Evolutionary conservation across 2,888 invertebrate genomes (phyloP).

Genomic region (Tenodera sinensis): DNA sequence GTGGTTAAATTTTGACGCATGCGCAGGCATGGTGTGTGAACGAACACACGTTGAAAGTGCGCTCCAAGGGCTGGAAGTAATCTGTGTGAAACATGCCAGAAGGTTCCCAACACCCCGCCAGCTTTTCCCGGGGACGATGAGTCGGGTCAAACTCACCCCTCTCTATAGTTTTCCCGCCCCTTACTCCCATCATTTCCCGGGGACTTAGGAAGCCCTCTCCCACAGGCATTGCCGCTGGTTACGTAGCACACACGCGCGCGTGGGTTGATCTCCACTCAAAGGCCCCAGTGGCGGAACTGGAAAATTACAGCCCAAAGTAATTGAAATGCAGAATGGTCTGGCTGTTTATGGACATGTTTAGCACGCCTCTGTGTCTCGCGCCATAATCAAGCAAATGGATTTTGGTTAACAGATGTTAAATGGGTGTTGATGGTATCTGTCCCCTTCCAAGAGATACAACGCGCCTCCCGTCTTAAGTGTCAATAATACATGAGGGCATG

Average conservation of each 20-base stretch:
- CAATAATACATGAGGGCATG: not conserved
- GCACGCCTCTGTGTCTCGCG: not conserved
- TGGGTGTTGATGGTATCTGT: not conserved
- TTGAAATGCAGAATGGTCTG: not conserved
- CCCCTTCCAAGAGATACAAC: too few species aligned
- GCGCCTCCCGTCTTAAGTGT: not conserved
- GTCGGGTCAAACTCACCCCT: not conserved
- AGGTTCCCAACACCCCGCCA: constrained; percentile 8
- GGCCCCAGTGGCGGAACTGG: constrained; percentile 1
- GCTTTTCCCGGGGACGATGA: not conserved
- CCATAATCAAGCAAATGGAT: not conserved
- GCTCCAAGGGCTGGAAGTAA: not conserved
- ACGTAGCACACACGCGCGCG: too few species aligned
- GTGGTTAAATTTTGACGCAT: not conserved
- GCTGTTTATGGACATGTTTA: not conserved
- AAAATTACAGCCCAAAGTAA: not conserved
- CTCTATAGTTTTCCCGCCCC: not conserved
- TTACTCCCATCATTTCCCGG: not conserved
- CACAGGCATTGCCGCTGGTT: not conserved
- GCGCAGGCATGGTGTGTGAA: not conserved
- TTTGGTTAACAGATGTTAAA: not conserved
- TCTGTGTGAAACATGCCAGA: constrained; percentile 13
- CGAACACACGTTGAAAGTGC: not conserved
- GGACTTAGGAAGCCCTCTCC: not conserved
- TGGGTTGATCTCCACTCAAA: too few species aligned